Percentiles rank a stretch among this genome's conserved stretches.
Evolutionary conservation across 2,113 vertebrate genomes (phyloP).

Genomic region (Oreochromis tanganicae): DNA sequence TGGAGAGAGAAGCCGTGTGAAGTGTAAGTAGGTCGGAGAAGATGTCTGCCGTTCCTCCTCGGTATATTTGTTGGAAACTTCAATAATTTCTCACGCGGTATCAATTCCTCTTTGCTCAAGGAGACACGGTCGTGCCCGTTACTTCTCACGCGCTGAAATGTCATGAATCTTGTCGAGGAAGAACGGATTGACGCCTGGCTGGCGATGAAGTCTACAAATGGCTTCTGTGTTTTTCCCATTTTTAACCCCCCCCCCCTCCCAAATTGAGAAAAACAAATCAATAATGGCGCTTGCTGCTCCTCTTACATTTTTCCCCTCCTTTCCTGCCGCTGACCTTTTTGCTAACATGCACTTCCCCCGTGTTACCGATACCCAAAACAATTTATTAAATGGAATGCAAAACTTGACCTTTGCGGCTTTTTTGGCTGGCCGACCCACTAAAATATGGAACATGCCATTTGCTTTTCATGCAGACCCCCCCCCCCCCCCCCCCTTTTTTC

Average conservation of each 20-base stretch:
- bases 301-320: slow-evolving; percentile 21
- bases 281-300: slow-evolving; percentile 43
- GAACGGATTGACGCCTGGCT: slow-evolving; percentile 54
- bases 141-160: slow-evolving; percentile 38
- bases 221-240: slow-evolving; percentile 18
- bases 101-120: slow-evolving; percentile 60
- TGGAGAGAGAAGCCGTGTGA: background rate
- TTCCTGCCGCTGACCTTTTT: slow-evolving; percentile 60
- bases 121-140: slow-evolving; percentile 19
- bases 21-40: slow-evolving; percentile 39
- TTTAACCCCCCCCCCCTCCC: background rate
- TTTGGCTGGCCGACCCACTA: slow-evolving; percentile 17
- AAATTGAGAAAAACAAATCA: slow-evolving; percentile 62
- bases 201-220: slow-evolving; percentile 58
- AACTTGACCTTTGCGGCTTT: slow-evolving; percentile 60
- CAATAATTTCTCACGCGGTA: slow-evolving; percentile 58
- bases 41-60: slow-evolving; percentile 20
- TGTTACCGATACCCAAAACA: slow-evolving; percentile 36
- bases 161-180: slow-evolving; percentile 59
- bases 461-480: slow-evolving; percentile 29
- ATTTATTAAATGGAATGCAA: slow-evolving; percentile 52
- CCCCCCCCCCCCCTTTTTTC: background rate
- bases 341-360: slow-evolving; percentile 27
- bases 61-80: slow-evolving; percentile 54
- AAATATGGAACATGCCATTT: slow-evolving; percentile 42